Base-by-base conservation (phyloP, 2,113 vertebrate species). In the Vidua macroura region DNA sequence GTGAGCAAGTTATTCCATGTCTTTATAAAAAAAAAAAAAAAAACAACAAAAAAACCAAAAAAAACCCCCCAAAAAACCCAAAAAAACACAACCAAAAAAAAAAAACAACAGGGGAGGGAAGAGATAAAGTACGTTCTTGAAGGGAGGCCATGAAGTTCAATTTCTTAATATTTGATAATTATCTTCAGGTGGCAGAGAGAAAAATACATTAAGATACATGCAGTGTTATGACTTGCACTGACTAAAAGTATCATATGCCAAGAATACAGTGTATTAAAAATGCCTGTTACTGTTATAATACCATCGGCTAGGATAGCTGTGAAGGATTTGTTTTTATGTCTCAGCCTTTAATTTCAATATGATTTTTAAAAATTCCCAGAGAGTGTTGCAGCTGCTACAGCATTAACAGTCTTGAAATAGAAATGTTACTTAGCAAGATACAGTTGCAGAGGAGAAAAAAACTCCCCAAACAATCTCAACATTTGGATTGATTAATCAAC, bases 391-490 rank as follows among this genome's bases (percentile, higher is more conserved):
- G 97, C 97, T 98, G 98, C 96, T 97, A 76, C 86, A 85, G 88
- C 90, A 97, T 97, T 98, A 98, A 96, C 93, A 97, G 96, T 96
- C 94, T 97, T 96, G 97, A 98, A 98, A 98, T 94, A 98, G 97
- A 97, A 97, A 97, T 83, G 97, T 97, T 96, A 96, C 94, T 98
- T 95, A 96, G 96, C 18, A 75, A 97, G 90, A 98, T 98, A 97
- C 97, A 98, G 98, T 97, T 98, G 98, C 95, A 97, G 83, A 97
- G 68, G 75, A 90, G 84, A 96, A 96, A 97, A 97, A 97, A 97
- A 94, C 58, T 78, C 79, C 88, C 92, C 64, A 90, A 93, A 88
- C 79, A 43, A 77, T 68, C 83, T 60, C 80, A 96, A 88, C 97
- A 97, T 97, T 97, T 96, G 90, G 96, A 96, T 91, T 97, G 97